These are phyloP conservation scores for Anguilla megastoma DNA, from an alignment of 2,797 vertebrate species.

Conservation along the genomic window DNA sequence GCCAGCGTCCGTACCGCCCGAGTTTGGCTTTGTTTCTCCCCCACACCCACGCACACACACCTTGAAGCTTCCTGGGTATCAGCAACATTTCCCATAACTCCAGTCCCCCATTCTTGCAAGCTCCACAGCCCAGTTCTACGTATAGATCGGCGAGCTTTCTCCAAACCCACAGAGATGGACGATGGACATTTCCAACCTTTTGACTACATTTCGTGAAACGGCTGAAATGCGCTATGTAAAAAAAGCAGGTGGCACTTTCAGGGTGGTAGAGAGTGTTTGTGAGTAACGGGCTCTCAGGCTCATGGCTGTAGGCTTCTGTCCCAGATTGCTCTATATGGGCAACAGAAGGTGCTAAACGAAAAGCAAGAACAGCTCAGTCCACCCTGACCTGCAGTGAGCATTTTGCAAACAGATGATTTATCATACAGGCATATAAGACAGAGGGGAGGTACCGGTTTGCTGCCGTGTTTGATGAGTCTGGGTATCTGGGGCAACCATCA, in stretches of 20 bases:
- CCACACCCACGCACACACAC: neutral
- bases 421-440: neutral
- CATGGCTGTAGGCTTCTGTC: neutral
- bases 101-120: neutral
- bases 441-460: neutral
- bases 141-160: neutral
- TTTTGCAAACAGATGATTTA: neutral
- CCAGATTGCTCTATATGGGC: neutral
- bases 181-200: neutral
- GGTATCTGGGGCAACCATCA: neutral
- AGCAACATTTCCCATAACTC: neutral
- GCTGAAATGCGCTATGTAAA: neutral
- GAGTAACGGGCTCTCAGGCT: neutral
- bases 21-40: neutral
- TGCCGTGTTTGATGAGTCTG: neutral
- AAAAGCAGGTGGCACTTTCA: too few species aligned
- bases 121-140: neutral
- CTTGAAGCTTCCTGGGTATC: neutral
- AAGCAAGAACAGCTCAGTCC: neutral
- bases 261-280: neutral
- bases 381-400: neutral
- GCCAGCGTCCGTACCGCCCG: neutral
- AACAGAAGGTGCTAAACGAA: neutral
- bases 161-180: neutral
- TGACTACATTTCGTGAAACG: neutral